Evolutionary conservation across 2,113 vertebrate species (phyloP), one percentile per base, ranked within the genome.

Genomic region (Uropsilus gracilis): DNA sequence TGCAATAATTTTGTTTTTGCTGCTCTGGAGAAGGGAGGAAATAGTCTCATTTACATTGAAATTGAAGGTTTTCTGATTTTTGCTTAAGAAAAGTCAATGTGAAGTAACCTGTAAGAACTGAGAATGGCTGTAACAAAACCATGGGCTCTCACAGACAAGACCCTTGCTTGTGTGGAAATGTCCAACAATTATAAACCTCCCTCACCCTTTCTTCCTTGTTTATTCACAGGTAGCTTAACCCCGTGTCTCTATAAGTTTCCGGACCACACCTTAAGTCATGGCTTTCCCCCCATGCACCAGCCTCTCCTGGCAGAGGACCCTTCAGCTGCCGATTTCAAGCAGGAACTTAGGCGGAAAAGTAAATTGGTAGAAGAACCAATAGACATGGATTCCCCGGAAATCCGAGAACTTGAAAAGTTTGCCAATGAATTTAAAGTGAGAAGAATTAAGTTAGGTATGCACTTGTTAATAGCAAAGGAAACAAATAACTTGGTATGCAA

Each of bases 371-470:
- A 99, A 42, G 99, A 99, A 2, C 98, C 98, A 0, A 97, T 99
- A 0, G 98, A 99, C 92, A 99, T 99, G 99, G 99, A 99, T 97
- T 99, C 99, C 46, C 99, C 99, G 0, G 99, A 99, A 98, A 99
- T 99, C 88, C 98, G 99, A 92, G 99, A 99, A 86, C 98, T 99
- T 96, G 99, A 99, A 97, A 99, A 99, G 95, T 99, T 99, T 91
- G 99, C 99, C 93, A 99, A 99, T 1, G 99, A 99, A 94, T 99
- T 99, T 94, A 99, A 99, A 98, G 98, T 99, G 96, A 98, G 99
- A 81, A 99, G 99, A 97, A 99, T 99, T 97, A 99, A 99, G 97
- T 98, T 99, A 53, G 99, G 99, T 99, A 98, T 2, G 98, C 71
- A n/a, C 75, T 95, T 95, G 14, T 57, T 82, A 48, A 72, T 14